Conservation (phyloP, 2,797 vertebrate species). For the Bradypus variegatus region DNA sequence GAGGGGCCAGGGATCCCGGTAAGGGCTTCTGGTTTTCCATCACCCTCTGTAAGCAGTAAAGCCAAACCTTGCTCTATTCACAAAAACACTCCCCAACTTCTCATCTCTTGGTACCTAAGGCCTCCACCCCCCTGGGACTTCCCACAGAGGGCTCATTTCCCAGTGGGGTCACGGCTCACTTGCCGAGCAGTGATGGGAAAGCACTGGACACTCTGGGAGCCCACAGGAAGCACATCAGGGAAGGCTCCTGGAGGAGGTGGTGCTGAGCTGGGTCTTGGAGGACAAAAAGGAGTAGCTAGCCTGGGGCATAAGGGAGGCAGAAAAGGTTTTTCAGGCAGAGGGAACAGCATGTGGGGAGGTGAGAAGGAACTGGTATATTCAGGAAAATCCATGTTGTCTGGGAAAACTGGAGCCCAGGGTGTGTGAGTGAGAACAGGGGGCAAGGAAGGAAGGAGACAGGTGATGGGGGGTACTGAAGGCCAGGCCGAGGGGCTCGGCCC, state of each 20-base stretch:
- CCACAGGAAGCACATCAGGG: neutral
- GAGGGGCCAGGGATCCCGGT: neutral
- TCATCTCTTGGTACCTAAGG: neutral
- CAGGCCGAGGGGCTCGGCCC: neutral
- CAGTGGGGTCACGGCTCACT: neutral
- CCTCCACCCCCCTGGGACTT: neutral
- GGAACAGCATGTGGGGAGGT: neutral
- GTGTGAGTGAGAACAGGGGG: neutral
- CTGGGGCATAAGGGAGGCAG: accelerated
- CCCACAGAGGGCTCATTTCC: neutral
- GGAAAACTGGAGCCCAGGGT: neutral
- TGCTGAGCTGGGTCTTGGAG: neutral
- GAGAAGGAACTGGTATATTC: neutral
- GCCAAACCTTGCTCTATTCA: neutral
- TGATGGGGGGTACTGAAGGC: neutral
- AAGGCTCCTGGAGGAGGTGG: neutral
- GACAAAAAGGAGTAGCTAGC: neutral
- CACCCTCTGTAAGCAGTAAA: neutral
- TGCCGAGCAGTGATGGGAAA: neutral
- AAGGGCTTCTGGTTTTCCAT: neutral
- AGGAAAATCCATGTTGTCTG: neutral
- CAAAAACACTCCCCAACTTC: too few species aligned
- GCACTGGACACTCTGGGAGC: neutral
- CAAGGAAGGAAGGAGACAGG: neutral
- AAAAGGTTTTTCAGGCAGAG: neutral